phyloP scores from a whole-genome alignment of 2,888 invertebrate genomes.

The Chrysolina haemoptera region DNA sequence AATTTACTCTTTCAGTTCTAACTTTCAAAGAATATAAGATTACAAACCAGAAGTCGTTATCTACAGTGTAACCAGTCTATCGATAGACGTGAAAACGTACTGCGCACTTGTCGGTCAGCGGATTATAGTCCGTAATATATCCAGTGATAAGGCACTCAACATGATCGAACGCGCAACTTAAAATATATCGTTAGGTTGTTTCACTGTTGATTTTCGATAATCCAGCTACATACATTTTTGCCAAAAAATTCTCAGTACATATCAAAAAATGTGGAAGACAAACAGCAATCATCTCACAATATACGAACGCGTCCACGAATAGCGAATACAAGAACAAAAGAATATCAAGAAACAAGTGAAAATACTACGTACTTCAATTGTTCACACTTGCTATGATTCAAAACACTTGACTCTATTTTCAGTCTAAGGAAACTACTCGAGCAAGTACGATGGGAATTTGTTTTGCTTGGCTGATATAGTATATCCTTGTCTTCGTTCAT shows the following conservation, averaged over 20 bases:
- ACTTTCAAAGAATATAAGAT: too few relatives aligned
- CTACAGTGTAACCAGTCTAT: too few relatives aligned
- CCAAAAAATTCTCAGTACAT: background rate
- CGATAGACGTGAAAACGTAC: too few relatives aligned
- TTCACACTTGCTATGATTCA: conserved; percentile 50
- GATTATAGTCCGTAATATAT: too few relatives aligned
- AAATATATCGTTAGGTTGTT: too few relatives aligned
- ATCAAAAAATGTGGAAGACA: conserved; percentile 26
- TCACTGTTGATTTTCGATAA: background rate
- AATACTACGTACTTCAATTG: conserved; percentile 50
- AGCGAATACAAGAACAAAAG: conserved; percentile 46
- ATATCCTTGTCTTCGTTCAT: conserved; percentile 7
- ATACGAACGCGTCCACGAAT: conserved; percentile 39
- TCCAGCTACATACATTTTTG: background rate
- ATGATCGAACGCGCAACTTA: too few relatives aligned
- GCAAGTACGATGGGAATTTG: conserved; percentile 43
- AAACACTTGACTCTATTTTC: conserved; percentile 52
- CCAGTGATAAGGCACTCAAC: too few relatives aligned
- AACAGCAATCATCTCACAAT: conserved; percentile 40
- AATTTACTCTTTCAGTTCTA: too few relatives aligned
- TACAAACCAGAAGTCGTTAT: too few relatives aligned
- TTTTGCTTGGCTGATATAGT: conserved; percentile 42
- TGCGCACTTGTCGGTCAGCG: too few relatives aligned
- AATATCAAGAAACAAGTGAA: conserved; percentile 48
- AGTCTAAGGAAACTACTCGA: conserved; percentile 49